Conservation (phyloP, 2,888 invertebrate genomes). For the Meandrusa payeni region DNA sequence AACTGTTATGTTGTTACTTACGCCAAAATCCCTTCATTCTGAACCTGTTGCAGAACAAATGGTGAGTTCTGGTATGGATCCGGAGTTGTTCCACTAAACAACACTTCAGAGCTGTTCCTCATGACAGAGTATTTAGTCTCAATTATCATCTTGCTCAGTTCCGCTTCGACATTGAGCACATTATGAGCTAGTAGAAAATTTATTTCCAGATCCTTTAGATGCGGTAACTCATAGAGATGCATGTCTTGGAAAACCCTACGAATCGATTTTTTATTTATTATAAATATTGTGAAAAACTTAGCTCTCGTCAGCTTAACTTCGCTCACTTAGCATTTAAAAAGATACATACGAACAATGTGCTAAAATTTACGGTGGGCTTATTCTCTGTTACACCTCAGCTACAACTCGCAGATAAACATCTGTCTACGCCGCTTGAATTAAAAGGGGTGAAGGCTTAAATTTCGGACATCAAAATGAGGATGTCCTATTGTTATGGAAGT, state of each 20-base stretch:
- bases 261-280: neutral
- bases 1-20: conserved; percentile 40
- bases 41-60: conserved; percentile 51
- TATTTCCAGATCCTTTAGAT: conserved; percentile 38
- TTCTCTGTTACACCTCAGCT: too few species aligned
- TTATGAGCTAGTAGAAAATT: conserved; percentile 45
- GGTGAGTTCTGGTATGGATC: conserved; percentile 43
- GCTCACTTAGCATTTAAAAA: too few species aligned
- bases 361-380: too few species aligned
- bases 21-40: conserved; percentile 44
- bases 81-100: conserved; percentile 31
- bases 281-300: too few species aligned
- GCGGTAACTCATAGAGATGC: conserved; percentile 40
- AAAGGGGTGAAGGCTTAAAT: too few species aligned
- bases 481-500: too few species aligned
- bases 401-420: too few species aligned
- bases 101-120: conserved; percentile 45
- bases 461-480: too few species aligned
- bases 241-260: conserved; percentile 41
- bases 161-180: conserved; percentile 40
- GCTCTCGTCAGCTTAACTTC: too few species aligned
- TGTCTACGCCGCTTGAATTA: too few species aligned
- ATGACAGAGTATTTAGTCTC: conserved; percentile 43
- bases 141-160: conserved; percentile 47
- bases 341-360: too few species aligned